Base-by-base conservation (phyloP, 2,113 vertebrate species). In the Aplodontia rufa region DNA sequence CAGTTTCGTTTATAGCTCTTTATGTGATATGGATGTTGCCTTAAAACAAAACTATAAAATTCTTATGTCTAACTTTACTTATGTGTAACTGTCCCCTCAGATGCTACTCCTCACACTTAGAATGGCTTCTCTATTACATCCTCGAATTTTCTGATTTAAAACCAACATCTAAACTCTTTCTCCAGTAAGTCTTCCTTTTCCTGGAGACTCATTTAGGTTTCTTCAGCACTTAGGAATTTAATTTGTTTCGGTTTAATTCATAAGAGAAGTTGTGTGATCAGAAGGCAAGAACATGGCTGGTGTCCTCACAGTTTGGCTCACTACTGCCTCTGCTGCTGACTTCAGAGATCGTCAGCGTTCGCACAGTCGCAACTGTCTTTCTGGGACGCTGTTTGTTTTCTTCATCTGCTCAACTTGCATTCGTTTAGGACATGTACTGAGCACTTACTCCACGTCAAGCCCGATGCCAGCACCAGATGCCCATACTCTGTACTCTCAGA, bases 101-200 rank as follows among this genome's bases (percentile, higher is more conserved):
- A 11, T 72, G 24, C 28, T 28, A 2, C 24, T 71, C 24, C 37
- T 93, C 74, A 49, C 17, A 26, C 22, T 55, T 76, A 10, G 20
- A 95, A 68, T 68, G 22, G 22, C 94, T 62, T 6, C 37, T 81
- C 42, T 37, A 4, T 82, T 49, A 6, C 35, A 47, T 45, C 28
- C 26, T 62, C 68, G 32, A 60, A 22, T 37, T 93, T 85, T 93
- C 72, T 64, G 8, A 66, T 79, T 96, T 87, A 45, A 94, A 66
- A 72, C 42, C 45, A 78, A 30, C 45, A 53, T 84, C 76, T 96
- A 66, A 80, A 78, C 28, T 89, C 10, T 60, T 72, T 74, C 45
- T 81, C n/a, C 11, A 10, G 14, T 87, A 12, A 47, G 53, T 81
- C 53, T 35, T 53, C 87, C 40, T 84, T 88, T 92, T 85, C 81